Base-by-base conservation (phyloP, 2,113 vertebrate genomes). In the Thinocorus orbignyianus region DNA sequence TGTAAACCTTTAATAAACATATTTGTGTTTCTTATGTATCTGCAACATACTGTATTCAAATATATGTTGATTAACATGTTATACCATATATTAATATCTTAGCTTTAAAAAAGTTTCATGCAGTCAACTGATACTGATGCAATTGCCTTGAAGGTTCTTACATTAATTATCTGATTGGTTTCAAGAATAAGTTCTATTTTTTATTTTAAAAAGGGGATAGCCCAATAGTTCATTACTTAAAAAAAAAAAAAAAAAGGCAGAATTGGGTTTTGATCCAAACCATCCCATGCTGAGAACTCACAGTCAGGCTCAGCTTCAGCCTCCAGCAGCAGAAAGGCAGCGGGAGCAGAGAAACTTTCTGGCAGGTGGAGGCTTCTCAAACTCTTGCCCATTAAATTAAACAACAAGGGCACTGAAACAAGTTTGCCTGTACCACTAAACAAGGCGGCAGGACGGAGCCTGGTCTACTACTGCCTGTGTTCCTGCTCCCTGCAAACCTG, bases 1-100 rank as follows among this genome's bases (percentile, higher is more conserved):
- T 88, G 48, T 55, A 92, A 93, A 79, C 13, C 28, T 91, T 57
- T 51, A 96, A 94, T 95, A 96, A 97, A 97, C 89, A 60, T 42
- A 19, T 18, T 52, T 49, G 51, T 86, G 30, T 46, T 88, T 91
- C 65, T 81, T 72, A 25, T 83, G 55, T 70, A 79, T 84, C 81
- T 83, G 62, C 44, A 54, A 60, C 30, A 26, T 83, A 22, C 18
- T 77, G 9, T 91, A 35, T 68, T 82, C 33, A 48, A 41, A 57
- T 61, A 30, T 44, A 41, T 0, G 1, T 24, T 52, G 18, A 58
- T 87, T 51, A 88, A 41, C 15, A 49, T 30, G 8, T 62, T 52
- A 60, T 51, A 19, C 20, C 20, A 5, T 41, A 31, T 20, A 52
- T 62, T 64, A 73, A 66, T 51, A 88, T 12, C 26, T 81, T 61